A percentile compares a stretch with the other conserved stretches of the same genome.
Conservation (phyloP, 2,888 invertebrate genomes). For the Lysandra coridon region DNA sequence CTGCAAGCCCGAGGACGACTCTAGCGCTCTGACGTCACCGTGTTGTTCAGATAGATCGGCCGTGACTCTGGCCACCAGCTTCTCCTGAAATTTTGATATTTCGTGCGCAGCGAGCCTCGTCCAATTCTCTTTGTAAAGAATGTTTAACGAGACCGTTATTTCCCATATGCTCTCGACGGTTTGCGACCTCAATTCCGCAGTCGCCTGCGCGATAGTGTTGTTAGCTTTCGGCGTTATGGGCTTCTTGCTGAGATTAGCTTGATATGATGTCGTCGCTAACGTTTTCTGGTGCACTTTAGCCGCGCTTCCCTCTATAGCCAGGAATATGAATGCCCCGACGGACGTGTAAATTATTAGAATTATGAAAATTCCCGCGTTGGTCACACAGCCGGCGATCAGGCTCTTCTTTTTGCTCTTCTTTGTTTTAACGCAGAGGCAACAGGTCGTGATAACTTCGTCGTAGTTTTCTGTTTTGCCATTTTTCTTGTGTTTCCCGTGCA, state of each 20-base stretch:
- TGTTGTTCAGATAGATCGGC: conserved; percentile 85
- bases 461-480: conserved; percentile 66
- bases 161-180: conserved; percentile 96
- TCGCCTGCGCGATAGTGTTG: conserved; percentile 66
- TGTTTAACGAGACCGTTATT: conserved; percentile 91
- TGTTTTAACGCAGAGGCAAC: conserved; percentile 75
- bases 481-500: conserved; percentile 73
- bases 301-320: conserved; percentile 88
- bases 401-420: conserved; percentile 74
- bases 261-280: conserved; percentile 72
- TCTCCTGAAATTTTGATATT: conserved; percentile 88
- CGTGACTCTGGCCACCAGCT: conserved; percentile 87
- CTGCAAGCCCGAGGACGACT: conserved; percentile 65
- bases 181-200: conserved; percentile 70
- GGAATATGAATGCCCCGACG: conserved; percentile 88
- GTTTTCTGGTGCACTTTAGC: conserved; percentile 77
- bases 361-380: conserved; percentile 90
- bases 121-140: conserved; percentile 94
- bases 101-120: conserved; percentile 88
- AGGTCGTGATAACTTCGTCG: conserved; percentile 68
- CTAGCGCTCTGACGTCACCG: conserved; percentile 67
- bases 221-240: conserved; percentile 61
- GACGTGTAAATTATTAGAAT: conserved; percentile 89
- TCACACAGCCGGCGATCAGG: conserved; percentile 84
- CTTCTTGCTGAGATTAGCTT: conserved; percentile 64